A percentile compares a stretch with the other conserved stretches of the same genome.
phyloP scores from a whole-genome alignment of 2,797 vertebrate genomes.

The Cyclopterus lumpus region DNA sequence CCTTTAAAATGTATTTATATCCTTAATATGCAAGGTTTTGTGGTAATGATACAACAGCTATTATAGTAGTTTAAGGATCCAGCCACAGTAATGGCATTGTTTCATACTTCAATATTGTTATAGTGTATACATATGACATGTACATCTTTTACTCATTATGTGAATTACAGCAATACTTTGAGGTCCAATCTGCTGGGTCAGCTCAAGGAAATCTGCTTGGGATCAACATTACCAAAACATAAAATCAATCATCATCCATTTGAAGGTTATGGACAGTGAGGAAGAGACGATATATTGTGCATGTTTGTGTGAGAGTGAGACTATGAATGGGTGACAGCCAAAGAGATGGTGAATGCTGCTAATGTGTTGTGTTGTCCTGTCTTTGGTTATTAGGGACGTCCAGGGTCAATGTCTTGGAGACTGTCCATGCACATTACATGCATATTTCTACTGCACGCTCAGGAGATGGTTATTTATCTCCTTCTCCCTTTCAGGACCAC shows the following conservation, averaged over 20 bases:
- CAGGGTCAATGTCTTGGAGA: conserved; percentile 69
- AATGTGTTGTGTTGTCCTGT: conserved; percentile 60
- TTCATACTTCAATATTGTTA: conserved; percentile 8
- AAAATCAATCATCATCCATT: conserved; percentile 62
- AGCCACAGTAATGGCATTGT: not conserved
- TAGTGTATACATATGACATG: conserved; percentile 26
- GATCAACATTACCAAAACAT: conserved; percentile 55
- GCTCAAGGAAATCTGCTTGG: conserved; percentile 46
- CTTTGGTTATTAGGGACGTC: conserved; percentile 74
- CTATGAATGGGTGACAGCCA: conserved; percentile 34
- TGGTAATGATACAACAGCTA: not conserved
- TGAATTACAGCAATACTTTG: conserved; percentile 50
- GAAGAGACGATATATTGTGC: conserved; percentile 19
- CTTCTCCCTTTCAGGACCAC: conserved; percentile 45
- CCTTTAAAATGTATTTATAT: not conserved
- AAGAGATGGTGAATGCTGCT: conserved; percentile 52
- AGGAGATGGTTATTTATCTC: conserved; percentile 70
- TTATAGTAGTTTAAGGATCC: not conserved
- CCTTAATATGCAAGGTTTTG: not conserved
- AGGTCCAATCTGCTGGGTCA: conserved; percentile 43
- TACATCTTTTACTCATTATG: conserved; percentile 3
- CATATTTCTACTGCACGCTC: conserved; percentile 56
- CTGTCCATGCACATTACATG: conserved; percentile 67
- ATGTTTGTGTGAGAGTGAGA: not conserved
- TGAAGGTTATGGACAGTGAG: conserved; percentile 32